phyloP scores from a whole-genome alignment of 2,888 invertebrate genomes.

The Cecidostiba fungosa region DNA sequence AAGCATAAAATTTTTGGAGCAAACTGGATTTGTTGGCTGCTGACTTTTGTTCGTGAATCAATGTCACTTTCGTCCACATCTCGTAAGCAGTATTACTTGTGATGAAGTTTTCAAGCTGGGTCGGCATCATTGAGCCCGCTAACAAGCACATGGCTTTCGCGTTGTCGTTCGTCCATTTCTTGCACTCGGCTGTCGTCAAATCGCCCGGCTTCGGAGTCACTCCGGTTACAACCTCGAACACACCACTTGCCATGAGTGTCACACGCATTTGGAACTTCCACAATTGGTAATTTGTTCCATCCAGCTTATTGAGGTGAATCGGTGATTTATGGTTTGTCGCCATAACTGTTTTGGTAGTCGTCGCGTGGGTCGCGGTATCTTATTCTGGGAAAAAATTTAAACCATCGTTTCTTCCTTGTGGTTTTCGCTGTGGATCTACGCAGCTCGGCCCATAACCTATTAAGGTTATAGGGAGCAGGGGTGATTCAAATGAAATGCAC shows the following conservation, averaged over 20 bases:
- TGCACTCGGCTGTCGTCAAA: too few relatives aligned
- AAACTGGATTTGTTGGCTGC: neutral
- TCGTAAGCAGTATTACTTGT: neutral
- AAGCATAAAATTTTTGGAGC: neutral
- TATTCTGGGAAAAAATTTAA: too few relatives aligned
- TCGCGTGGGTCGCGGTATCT: neutral
- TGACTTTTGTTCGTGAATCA: slow-evolving; percentile 15
- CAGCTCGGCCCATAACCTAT: neutral
- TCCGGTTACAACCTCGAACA: neutral
- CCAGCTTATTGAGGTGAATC: neutral
- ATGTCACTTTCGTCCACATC: neutral
- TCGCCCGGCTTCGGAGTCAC: neutral
- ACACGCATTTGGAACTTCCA: neutral
- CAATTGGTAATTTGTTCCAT: neutral
- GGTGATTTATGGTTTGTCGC: neutral
- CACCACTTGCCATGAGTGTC: neutral
- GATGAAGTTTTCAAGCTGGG: neutral
- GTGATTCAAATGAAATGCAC: too few relatives aligned
- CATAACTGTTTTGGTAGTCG: neutral
- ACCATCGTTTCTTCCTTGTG: too few relatives aligned
- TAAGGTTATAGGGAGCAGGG: too few relatives aligned
- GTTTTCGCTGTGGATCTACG: too few relatives aligned
- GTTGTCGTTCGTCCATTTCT: too few relatives aligned
- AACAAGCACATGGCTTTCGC: too few relatives aligned
- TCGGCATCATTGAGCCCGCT: too few relatives aligned